Conservation (phyloP, 2,797 vertebrate species). For the Vireo griseus region DNA sequence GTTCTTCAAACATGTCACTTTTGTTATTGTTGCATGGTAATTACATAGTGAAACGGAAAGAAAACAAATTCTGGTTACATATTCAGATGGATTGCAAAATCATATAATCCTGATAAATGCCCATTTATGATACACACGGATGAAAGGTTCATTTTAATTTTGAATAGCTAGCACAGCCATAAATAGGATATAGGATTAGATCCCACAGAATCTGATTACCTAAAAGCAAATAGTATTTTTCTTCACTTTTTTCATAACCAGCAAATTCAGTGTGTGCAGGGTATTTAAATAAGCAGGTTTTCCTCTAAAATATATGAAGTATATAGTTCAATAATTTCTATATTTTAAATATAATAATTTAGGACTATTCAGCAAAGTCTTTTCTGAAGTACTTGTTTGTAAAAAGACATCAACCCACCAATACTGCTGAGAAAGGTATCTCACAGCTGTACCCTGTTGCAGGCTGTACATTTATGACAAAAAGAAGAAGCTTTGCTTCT, state of each 20-base stretch:
- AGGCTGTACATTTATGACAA: neutral
- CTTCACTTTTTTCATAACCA: conserved; percentile 54
- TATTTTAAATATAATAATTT: conserved; percentile 14
- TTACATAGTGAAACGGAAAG: conserved; percentile 86
- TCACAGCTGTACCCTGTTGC: neutral
- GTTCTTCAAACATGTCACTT: conserved; percentile 99
- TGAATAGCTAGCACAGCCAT: conserved; percentile 85
- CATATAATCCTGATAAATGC: conserved; percentile 94
- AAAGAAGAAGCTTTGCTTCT: neutral
- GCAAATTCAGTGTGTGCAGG: conserved; percentile 29
- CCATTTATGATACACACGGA: conserved; percentile 88
- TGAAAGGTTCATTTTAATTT: conserved; percentile 97
- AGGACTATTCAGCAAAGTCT: neutral
- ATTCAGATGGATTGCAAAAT: conserved; percentile 90
- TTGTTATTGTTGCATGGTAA: conserved; percentile 98
- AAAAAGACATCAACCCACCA: neutral
- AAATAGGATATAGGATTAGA: conserved; percentile 94
- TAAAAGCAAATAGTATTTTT: conserved; percentile 84
- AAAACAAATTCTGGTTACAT: conserved; percentile 83
- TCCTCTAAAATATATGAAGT: conserved; percentile 14
- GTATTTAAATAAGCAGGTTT: conserved; percentile 42
- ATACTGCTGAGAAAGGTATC: neutral
- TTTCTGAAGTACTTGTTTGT: neutral
- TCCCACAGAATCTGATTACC: conserved; percentile 91
- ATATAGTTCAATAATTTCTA: neutral